A percentile compares a stretch with the other conserved stretches of the same genome.
Evolutionary conservation across 2,888 invertebrate genomes (phyloP).

Genomic region (Phorcus lineatus): DNA sequence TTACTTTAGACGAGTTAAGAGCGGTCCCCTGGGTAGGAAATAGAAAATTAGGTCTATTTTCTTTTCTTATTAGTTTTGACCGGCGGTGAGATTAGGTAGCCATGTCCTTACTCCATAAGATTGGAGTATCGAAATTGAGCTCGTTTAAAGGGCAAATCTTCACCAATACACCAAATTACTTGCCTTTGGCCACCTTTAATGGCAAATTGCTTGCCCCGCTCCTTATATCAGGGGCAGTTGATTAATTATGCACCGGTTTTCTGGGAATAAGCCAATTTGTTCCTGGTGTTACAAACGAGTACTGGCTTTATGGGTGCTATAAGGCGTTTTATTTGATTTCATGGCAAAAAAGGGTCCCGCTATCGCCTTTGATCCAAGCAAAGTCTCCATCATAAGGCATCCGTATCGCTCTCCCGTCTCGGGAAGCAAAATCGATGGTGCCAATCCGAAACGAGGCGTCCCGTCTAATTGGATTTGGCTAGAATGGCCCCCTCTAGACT

Average conservation of each 20-base stretch:
- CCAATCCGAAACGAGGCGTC: conserved; percentile 40
- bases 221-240: conserved; percentile 15
- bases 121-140: conserved; percentile 17
- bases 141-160: conserved; percentile 25
- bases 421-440: conserved; percentile 32
- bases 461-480: conserved; percentile 45
- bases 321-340: conserved; percentile 38
- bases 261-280: conserved; percentile 42
- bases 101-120: background rate
- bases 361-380: conserved; percentile 32
- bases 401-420: conserved; percentile 25
- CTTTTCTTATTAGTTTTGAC: conserved; percentile 22
- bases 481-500: conserved; percentile 42
- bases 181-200: conserved; percentile 21
- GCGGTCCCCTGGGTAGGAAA: conserved; percentile 11
- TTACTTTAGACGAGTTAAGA: conserved; percentile 31
- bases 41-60: conserved; percentile 35
- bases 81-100: background rate
- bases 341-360: conserved; percentile 22
- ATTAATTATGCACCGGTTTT: conserved; percentile 34
- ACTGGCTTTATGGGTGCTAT: conserved; percentile 31
- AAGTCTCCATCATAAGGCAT: conserved; percentile 31
- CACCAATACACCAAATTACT: conserved; percentile 19
- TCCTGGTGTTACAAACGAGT: conserved; percentile 32
- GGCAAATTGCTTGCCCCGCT: conserved; percentile 1